Conservation (phyloP, 2,888 invertebrate genomes). For the Lypha dubia region DNA sequence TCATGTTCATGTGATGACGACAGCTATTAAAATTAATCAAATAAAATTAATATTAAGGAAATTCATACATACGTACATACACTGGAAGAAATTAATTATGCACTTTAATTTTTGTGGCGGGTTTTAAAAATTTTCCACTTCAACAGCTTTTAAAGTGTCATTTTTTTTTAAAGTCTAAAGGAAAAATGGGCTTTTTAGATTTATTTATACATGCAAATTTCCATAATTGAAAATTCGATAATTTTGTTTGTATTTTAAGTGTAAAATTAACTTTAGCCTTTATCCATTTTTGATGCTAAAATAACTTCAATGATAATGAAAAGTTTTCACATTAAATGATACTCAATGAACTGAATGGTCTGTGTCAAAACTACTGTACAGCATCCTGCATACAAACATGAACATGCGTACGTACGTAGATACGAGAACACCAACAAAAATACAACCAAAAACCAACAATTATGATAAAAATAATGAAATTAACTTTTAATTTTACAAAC, state of each 20-base stretch:
- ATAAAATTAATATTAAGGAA: not conserved
- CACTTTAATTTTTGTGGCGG: no score
- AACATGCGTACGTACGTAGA: no score
- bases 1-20: conserved; percentile 40
- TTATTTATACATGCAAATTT: no score
- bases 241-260: not conserved
- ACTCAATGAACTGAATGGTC: not conserved
- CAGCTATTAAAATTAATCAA: conserved; percentile 15
- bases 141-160: no score
- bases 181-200: no score
- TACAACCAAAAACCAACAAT: not conserved
- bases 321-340: not conserved
- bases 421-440: no score
- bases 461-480: not conserved
- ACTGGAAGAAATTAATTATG: conserved; percentile 3
- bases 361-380: not conserved
- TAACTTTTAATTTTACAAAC: not conserved
- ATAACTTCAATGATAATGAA: not conserved
- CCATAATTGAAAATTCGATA: not conserved
- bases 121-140: no score
- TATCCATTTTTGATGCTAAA: not conserved
- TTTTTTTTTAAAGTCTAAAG: no score
- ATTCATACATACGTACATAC: not conserved
- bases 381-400: not conserved
- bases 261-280: conserved; percentile 11